These are phyloP conservation scores for Salmo trutta DNA, from an alignment of 2,797 vertebrate species.

Conservation along the genomic window DNA sequence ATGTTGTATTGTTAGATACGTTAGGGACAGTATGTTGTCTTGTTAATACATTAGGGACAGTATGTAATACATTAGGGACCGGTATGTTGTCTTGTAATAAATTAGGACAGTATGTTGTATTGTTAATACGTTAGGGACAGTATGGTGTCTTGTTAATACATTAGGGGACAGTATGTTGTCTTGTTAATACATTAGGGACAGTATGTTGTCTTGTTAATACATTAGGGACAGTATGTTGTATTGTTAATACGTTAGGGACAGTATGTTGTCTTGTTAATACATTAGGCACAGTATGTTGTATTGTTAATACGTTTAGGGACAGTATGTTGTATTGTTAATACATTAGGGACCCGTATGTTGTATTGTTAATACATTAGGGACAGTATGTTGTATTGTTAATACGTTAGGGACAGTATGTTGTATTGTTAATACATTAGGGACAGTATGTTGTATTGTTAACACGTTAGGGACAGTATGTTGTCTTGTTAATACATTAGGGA, in stretches of 20 bases:
- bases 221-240: neutral
- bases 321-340: neutral
- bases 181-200: neutral
- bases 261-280: neutral
- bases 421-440: neutral
- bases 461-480: neutral
- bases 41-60: too few species aligned
- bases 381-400: neutral
- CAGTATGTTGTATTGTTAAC: neutral
- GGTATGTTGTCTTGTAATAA: too few species aligned
- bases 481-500: neutral
- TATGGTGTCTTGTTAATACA: neutral
- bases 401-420: neutral
- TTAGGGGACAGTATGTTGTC: neutral
- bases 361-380: neutral
- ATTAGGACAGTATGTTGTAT: neutral
- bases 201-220: too few species aligned
- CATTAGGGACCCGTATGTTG: neutral
- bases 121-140: too few species aligned
- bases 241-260: neutral
- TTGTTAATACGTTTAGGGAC: neutral
- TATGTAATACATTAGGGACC: too few species aligned
- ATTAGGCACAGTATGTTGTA: neutral
- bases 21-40: neutral
- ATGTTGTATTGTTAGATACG: too few species aligned